These are phyloP conservation scores for Xenopus borealis DNA, from an alignment of 2,113 vertebrate genomes.

Conservation along the genomic window DNA sequence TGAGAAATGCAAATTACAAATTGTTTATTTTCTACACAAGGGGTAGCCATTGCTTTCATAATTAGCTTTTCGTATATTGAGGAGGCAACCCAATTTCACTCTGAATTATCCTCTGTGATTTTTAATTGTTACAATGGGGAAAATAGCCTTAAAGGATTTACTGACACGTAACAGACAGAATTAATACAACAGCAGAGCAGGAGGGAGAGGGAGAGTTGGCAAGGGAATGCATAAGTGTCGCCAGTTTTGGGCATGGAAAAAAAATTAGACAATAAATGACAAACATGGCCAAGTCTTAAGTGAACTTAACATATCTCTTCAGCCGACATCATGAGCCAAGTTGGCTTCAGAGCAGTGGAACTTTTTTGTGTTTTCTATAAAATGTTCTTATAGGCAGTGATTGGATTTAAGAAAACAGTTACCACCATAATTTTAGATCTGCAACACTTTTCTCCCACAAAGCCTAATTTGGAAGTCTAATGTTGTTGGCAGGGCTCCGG, in stretches of 20 bases:
- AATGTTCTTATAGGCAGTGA: constrained; percentile 34
- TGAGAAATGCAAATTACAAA: too few relatives aligned
- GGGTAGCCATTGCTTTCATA: too few relatives aligned
- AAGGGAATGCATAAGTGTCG: constrained; percentile 10
- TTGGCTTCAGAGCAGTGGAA: constrained; percentile 32
- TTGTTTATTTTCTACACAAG: too few relatives aligned
- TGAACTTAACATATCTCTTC: constrained; percentile 41
- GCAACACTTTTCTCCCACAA: constrained; percentile 28
- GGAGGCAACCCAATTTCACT: neutral
- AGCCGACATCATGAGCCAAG: constrained; percentile 14
- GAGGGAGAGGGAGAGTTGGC: constrained; percentile 17
- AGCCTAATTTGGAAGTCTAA: constrained; percentile 32
- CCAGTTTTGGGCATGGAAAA: constrained; percentile 38
- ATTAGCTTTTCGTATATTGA: too few relatives aligned
- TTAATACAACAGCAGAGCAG: constrained; percentile 22
- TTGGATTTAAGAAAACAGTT: constrained; percentile 33
- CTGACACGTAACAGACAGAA: constrained; percentile 31
- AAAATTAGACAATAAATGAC: constrained; percentile 39
- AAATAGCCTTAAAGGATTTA: constrained; percentile 25
- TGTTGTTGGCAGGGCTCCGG: constrained; percentile 2
- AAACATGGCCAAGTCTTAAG: constrained; percentile 40
- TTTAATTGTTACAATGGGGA: constrained; percentile 11
- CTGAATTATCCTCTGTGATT: constrained; percentile 1
- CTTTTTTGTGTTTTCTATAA: constrained; percentile 39
- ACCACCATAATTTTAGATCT: constrained; percentile 30